Evolutionary conservation across 2,113 vertebrate genomes (phyloP).

Genomic region (Puffinus mauretanicus): DNA sequence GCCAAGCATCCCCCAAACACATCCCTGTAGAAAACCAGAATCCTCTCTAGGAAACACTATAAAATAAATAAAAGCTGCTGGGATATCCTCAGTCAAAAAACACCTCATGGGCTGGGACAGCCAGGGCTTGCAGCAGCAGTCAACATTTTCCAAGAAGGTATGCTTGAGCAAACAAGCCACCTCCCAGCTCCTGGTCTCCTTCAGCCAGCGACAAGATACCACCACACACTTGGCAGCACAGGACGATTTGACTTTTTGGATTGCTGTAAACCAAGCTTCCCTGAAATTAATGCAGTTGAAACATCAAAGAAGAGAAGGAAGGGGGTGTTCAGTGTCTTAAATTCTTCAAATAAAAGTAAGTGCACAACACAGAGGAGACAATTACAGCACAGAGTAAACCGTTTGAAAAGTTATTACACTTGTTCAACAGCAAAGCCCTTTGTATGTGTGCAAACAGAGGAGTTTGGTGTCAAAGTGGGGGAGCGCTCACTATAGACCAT

Average conservation of each 20-base stretch:
- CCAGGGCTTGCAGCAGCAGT: background rate
- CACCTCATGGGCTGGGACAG: background rate
- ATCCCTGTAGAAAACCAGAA: background rate
- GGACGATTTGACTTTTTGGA: background rate
- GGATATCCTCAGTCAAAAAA: background rate
- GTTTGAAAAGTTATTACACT: background rate
- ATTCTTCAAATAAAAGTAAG: background rate
- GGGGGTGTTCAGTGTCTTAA: background rate
- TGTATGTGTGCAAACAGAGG: background rate
- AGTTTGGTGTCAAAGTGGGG: background rate
- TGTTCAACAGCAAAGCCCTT: conserved; percentile 21
- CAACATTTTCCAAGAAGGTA: background rate
- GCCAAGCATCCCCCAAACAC: background rate
- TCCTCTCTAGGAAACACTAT: background rate
- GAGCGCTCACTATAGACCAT: background rate
- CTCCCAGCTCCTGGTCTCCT: background rate
- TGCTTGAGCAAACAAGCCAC: background rate
- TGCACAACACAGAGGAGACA: background rate
- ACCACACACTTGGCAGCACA: background rate
- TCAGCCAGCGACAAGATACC: background rate
- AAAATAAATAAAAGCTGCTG: background rate
- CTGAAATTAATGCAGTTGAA: background rate
- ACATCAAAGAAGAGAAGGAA: background rate
- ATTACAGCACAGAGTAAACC: background rate
- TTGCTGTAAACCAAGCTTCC: background rate